Conservation (phyloP, 2,888 invertebrate species). For the Girardia tigrina region DNA sequence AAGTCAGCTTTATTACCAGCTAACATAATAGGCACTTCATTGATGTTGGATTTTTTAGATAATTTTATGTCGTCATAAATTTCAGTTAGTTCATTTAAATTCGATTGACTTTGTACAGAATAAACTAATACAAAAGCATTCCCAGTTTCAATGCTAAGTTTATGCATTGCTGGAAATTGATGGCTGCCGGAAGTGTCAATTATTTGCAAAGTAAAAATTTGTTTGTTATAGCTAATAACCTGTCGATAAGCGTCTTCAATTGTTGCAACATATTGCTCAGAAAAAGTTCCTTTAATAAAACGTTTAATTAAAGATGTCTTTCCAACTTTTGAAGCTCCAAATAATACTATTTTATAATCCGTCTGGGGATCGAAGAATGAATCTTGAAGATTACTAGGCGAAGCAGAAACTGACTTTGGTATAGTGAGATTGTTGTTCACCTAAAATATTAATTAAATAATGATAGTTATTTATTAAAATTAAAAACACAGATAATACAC, state of each 20-base stretch:
- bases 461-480: no score
- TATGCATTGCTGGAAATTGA: conserved; percentile 36
- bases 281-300: conserved; percentile 33
- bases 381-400: background rate
- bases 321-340: conserved; percentile 30
- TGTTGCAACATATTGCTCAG: conserved; percentile 29
- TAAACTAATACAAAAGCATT: conserved; percentile 34
- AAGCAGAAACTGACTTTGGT: background rate
- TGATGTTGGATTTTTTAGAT: conserved; percentile 8
- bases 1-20: background rate
- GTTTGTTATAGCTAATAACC: conserved; percentile 28
- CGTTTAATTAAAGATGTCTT: conserved; percentile 34
- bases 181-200: conserved; percentile 36
- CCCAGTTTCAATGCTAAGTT: conserved; percentile 33
- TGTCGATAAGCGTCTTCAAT: conserved; percentile 32
- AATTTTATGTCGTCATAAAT: conserved; percentile 2
- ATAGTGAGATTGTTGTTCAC: background rate
- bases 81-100: background rate
- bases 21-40: background rate
- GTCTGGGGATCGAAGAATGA: conserved; percentile 1
- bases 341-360: background rate
- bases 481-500: no score
- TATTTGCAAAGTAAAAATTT: conserved; percentile 31
- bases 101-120: background rate
- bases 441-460: no score